Percentiles rank a stretch among this genome's conserved stretches.
Evolutionary conservation across 2,113 vertebrate species (phyloP).

Genomic region (Macroglossus sobrinus): DNA sequence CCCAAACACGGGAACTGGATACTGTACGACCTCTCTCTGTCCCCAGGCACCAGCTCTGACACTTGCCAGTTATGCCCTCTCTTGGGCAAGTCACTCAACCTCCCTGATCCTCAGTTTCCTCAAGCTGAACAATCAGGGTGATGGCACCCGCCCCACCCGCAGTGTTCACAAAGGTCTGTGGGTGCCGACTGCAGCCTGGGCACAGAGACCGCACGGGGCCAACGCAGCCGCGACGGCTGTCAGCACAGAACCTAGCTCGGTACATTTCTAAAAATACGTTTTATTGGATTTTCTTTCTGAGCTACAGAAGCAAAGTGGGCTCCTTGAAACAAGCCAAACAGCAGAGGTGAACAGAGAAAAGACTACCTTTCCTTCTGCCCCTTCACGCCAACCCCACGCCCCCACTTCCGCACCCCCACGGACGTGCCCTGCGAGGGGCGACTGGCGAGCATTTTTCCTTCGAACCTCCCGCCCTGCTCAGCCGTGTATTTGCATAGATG

Average conservation of each 20-base stretch:
- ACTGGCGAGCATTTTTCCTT: not conserved
- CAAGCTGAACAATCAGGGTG: not conserved
- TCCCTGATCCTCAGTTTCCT: not conserved
- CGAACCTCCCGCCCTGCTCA: not conserved
- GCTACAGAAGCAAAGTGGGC: not conserved
- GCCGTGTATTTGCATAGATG: too few relatives aligned
- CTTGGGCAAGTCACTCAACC: not conserved
- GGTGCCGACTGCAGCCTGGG: accelerated
- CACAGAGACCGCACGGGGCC: not conserved
- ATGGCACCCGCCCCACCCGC: accelerated
- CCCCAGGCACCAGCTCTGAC: not conserved
- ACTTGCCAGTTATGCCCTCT: not conserved
- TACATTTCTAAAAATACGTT: not conserved
- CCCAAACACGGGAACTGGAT: too few relatives aligned
- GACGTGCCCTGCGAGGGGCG: accelerated
- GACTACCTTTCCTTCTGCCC: too few relatives aligned
- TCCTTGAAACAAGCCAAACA: not conserved
- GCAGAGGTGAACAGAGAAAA: not conserved
- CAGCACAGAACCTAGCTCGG: not conserved
- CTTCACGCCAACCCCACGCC: accelerated
- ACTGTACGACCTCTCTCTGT: not conserved
- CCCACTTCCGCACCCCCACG: not conserved
- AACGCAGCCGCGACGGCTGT: accelerated
- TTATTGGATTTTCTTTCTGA: constrained; percentile 17
- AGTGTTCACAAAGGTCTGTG: accelerated